Conservation (phyloP, 2,888 invertebrate genomes). For the Ophion costatus region DNA sequence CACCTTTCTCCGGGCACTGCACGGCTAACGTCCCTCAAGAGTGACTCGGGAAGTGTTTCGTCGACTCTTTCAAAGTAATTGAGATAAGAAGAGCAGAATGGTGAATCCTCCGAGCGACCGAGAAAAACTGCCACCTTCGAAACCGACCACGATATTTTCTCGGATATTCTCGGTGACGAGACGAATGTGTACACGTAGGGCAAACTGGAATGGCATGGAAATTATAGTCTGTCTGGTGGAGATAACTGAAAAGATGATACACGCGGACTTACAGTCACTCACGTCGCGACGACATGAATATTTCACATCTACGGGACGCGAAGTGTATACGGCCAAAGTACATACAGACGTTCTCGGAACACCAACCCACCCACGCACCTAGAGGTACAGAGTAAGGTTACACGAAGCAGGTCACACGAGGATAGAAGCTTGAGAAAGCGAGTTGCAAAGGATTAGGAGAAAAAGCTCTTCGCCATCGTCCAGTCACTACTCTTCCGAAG, state of each 20-base stretch:
- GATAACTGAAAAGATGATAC: constrained; percentile 30
- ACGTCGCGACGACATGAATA: constrained; percentile 35
- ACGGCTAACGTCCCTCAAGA: background rate
- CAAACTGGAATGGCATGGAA: constrained; percentile 24
- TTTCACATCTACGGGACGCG: constrained; percentile 14
- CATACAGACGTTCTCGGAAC: constrained; percentile 9
- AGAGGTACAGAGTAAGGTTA: background rate
- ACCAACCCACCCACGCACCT: background rate
- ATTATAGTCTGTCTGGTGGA: constrained; percentile 32
- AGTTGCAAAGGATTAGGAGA: constrained; percentile 51
- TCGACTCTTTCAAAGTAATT: background rate
- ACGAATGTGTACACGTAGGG: background rate
- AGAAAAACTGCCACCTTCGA: background rate
- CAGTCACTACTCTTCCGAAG: constrained; percentile 21
- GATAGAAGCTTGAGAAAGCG: constrained; percentile 29
- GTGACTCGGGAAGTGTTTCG: background rate
- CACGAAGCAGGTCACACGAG: constrained; percentile 13
- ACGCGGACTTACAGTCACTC: constrained; percentile 21
- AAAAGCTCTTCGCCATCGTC: constrained; percentile 44
- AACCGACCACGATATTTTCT: constrained; percentile 12
- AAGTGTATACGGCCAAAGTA: constrained; percentile 10
- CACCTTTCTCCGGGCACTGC: background rate
- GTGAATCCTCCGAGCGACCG: background rate
- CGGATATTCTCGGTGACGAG: constrained; percentile 17
- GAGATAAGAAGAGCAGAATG: background rate